Percentiles rank a stretch among this genome's conserved stretches.
phyloP scores from a whole-genome alignment of 2,888 invertebrate species.

The Diaphora mendica region DNA sequence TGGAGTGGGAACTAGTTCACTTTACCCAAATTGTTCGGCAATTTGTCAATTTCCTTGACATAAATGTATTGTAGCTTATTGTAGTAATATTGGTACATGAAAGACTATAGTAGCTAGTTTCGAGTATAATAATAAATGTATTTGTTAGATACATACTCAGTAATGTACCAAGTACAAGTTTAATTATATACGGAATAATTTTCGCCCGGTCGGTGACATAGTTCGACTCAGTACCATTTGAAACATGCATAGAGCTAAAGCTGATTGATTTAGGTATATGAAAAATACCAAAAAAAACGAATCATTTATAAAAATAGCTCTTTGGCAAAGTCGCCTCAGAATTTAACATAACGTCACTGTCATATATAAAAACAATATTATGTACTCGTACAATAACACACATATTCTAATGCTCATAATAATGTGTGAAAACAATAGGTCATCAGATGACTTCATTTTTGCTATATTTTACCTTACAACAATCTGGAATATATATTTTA shows the following conservation, averaged over 20 bases:
- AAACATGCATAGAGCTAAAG: neutral
- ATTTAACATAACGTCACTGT: neutral
- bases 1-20: too few species aligned
- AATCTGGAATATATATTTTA: conserved; percentile 17
- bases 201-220: neutral
- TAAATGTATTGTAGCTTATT: too few species aligned
- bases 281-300: too few species aligned
- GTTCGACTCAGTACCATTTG: neutral
- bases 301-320: too few species aligned
- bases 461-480: conserved; percentile 25
- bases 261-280: neutral
- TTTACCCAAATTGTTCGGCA: neutral
- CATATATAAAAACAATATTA: neutral
- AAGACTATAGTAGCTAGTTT: too few species aligned
- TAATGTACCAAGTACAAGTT: neutral
- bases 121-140: too few species aligned
- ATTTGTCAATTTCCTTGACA: neutral
- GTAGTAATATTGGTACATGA: neutral
- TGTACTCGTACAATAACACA: neutral
- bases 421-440: conserved; percentile 23
- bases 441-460: conserved; percentile 21
- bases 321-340: too few species aligned
- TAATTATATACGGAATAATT: neutral
- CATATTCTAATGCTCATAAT: neutral
- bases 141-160: too few species aligned